Evolutionary conservation across 2,113 vertebrate species (phyloP).

Genomic region (Lucifuga dentata): DNA sequence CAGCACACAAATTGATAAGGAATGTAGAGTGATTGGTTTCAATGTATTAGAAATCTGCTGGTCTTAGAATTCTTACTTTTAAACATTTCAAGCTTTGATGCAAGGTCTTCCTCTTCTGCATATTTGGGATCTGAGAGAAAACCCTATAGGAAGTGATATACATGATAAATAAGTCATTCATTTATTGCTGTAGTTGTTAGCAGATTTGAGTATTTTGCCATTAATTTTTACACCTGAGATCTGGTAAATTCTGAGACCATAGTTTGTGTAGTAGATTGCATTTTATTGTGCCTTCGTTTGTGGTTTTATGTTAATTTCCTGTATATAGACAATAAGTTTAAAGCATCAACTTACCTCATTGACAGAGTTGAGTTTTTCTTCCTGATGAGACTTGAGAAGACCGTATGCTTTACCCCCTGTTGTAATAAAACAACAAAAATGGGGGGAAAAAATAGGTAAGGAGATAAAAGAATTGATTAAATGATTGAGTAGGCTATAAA

Average conservation of each 20-base stretch:
- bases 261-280: no score
- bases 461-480: not conserved
- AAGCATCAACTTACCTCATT: conserved; percentile 71
- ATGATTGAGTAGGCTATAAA: not conserved
- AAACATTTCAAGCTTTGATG: conserved; percentile 83
- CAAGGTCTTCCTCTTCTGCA: conserved; percentile 83
- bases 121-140: conserved; percentile 85
- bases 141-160: conserved; percentile 64
- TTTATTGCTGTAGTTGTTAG: not conserved
- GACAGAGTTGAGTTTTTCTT: conserved; percentile 78
- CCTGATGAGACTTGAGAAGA: conserved; percentile 83
- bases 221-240: no score
- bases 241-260: no score
- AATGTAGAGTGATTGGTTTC: no score
- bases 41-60: no score
- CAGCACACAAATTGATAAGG: no score
- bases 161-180: not conserved
- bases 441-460: not conserved
- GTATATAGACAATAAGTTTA: no score
- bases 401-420: conserved; percentile 87
- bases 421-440: not conserved
- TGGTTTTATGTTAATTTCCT: no score
- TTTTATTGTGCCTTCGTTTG: no score
- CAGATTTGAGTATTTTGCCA: no score
- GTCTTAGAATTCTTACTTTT: conserved; percentile 76